These are phyloP conservation scores for Labrus mixtus DNA, from an alignment of 2,113 vertebrate genomes.

Conservation along the genomic window DNA sequence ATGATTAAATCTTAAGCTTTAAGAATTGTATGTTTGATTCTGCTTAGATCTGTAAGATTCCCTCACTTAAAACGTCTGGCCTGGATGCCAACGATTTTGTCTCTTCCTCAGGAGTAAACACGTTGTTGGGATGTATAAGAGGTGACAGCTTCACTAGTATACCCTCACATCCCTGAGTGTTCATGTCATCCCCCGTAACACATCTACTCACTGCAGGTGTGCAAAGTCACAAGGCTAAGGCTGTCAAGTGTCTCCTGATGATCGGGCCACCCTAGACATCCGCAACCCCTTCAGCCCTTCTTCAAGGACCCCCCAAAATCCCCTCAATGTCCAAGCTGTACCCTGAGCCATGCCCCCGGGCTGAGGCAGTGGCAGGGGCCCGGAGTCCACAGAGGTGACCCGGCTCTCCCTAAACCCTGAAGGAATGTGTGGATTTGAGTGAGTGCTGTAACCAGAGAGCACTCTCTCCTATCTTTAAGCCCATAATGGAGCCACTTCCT, in stretches of 20 bases:
- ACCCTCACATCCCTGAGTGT: neutral
- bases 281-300: constrained; percentile 26
- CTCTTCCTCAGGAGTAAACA: constrained; percentile 5
- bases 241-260: constrained; percentile 63
- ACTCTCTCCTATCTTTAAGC: constrained; percentile 75
- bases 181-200: constrained; percentile 13
- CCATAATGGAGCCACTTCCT: constrained; percentile 84
- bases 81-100: neutral
- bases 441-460: constrained; percentile 80
- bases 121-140: constrained; percentile 8
- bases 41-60: neutral
- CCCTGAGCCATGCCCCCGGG: constrained; percentile 52
- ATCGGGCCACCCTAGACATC: constrained; percentile 47
- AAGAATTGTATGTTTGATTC: constrained; percentile 6
- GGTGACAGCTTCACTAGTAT: neutral
- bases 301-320: constrained; percentile 36
- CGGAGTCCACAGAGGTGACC: constrained; percentile 60
- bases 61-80: constrained; percentile 18
- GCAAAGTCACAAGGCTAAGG: constrained; percentile 54
- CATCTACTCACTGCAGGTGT: constrained; percentile 59
- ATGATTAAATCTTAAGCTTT: constrained; percentile 43
- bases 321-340: constrained; percentile 32
- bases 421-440: constrained; percentile 81
- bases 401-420: constrained; percentile 73
- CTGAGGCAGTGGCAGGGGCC: constrained; percentile 32